phyloP scores from a whole-genome alignment of 2,797 vertebrate species.

The Benthosema pterotum region DNA sequence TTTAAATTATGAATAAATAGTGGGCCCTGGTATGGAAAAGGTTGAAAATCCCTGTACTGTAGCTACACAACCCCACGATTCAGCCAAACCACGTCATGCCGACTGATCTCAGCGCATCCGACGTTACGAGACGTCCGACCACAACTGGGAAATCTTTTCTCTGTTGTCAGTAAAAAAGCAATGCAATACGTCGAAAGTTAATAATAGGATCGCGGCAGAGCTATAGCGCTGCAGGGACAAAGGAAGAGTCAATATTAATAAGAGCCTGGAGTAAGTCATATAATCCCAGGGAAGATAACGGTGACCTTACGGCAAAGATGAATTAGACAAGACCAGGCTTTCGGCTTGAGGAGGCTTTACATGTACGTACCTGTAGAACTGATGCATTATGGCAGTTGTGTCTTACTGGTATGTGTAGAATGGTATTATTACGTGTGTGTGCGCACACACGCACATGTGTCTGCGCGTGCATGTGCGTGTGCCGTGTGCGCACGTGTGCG shows the following conservation, averaged over 20 bases:
- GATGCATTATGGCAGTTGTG: conserved; percentile 1
- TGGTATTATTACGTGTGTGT: neutral
- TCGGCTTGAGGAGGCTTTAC: conserved; percentile 11
- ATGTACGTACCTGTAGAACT: conserved; percentile 19
- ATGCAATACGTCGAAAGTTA: conserved; percentile 18
- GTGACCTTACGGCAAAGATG: conserved; percentile 3
- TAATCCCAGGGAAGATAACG: conserved; percentile 46
- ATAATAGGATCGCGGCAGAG: conserved; percentile 16
- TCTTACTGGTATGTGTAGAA: conserved; percentile 19
- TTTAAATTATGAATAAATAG: too few species aligned
- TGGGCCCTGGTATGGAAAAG: too few species aligned
- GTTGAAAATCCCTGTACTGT: too few species aligned
- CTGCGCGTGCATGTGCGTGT: neutral
- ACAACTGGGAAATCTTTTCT: too few species aligned
- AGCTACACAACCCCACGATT: too few species aligned
- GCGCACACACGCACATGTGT: too few species aligned
- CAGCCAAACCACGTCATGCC: too few species aligned
- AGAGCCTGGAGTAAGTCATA: conserved; percentile 3
- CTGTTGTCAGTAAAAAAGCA: neutral
- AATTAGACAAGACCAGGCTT: conserved; percentile 20
- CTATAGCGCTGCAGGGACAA: neutral
- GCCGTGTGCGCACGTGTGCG: neutral
- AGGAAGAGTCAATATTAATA: too few species aligned
- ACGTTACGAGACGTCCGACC: too few species aligned
- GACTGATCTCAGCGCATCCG: too few species aligned